A percentile compares a stretch with the other conserved stretches of the same genome.
Conservation (phyloP, 2,113 vertebrate species). For the Lophotis ruficrista region DNA sequence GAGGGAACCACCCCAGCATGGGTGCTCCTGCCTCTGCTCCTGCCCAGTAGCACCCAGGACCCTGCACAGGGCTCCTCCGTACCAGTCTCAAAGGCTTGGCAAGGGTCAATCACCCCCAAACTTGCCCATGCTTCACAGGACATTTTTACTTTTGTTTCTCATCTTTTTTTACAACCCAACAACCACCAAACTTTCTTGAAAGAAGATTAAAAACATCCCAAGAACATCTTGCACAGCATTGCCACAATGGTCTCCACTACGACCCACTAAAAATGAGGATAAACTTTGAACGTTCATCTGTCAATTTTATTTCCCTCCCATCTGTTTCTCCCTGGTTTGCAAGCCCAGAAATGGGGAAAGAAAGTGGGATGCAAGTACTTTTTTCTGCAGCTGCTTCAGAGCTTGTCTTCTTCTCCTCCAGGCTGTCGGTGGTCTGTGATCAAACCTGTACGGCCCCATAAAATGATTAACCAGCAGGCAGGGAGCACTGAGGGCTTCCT, state of each 20-base stretch:
- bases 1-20: neutral
- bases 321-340: constrained; percentile 22
- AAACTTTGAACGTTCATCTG: constrained; percentile 55
- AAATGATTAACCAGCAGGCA: neutral
- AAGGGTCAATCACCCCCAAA: neutral
- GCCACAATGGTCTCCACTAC: neutral
- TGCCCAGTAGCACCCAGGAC: neutral
- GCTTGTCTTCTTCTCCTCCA: neutral
- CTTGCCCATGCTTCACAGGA: neutral
- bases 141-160: neutral
- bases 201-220: neutral
- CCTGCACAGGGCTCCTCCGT: neutral
- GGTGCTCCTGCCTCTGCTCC: neutral
- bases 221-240: neutral
- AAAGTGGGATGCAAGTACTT: neutral
- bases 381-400: constrained; percentile 4
- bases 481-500: neutral
- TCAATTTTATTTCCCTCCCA: constrained; percentile 50
- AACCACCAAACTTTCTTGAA: neutral
- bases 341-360: neutral
- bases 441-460: neutral
- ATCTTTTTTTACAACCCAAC: neutral
- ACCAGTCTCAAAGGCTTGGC: neutral
- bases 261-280: constrained; percentile 40
- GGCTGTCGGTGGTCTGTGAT: neutral